Evolutionary conservation across 2,888 invertebrate species (phyloP).

Genomic region (Meandrusa payeni): DNA sequence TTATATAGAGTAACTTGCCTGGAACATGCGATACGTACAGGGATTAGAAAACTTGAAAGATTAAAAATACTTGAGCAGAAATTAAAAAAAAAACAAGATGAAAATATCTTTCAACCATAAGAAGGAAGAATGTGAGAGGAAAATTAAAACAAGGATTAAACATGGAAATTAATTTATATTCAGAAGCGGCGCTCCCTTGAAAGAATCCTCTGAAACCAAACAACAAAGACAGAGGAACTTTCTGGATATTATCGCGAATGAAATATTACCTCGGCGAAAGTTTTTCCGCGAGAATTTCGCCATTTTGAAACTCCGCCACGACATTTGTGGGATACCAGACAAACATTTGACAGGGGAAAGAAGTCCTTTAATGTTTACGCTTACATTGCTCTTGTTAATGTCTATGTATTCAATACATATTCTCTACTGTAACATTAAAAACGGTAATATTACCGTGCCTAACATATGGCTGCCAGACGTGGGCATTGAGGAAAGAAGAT

Average conservation of each 20-base stretch:
- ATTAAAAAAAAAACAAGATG: neutral
- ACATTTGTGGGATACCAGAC: slow-evolving; percentile 69
- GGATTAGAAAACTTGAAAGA: too few species aligned
- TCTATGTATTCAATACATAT: slow-evolving; percentile 14
- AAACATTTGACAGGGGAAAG: slow-evolving; percentile 56
- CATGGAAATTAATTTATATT: slow-evolving; percentile 52
- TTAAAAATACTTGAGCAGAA: too few species aligned
- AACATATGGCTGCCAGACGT: too few species aligned
- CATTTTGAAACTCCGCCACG: slow-evolving; percentile 48
- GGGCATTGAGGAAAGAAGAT: too few species aligned
- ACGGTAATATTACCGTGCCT: too few species aligned
- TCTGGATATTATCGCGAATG: slow-evolving; percentile 48
- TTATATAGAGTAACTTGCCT: too few species aligned
- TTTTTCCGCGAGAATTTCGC: slow-evolving; percentile 52
- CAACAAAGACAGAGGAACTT: slow-evolving; percentile 57
- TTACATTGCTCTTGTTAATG: neutral
- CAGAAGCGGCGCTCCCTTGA: slow-evolving; percentile 34
- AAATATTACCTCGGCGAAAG: slow-evolving; percentile 64
- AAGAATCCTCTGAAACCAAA: slow-evolving; percentile 57
- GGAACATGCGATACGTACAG: too few species aligned
- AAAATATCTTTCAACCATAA: neutral
- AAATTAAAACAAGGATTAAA: slow-evolving; percentile 37
- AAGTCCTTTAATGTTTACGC: slow-evolving; percentile 47
- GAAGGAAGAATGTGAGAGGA: too few species aligned
- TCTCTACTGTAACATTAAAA: too few species aligned